Evolutionary conservation across 2,113 vertebrate species (phyloP), one percentile per base, ranked within the genome.

Genomic region (Athene cunicularia): DNA sequence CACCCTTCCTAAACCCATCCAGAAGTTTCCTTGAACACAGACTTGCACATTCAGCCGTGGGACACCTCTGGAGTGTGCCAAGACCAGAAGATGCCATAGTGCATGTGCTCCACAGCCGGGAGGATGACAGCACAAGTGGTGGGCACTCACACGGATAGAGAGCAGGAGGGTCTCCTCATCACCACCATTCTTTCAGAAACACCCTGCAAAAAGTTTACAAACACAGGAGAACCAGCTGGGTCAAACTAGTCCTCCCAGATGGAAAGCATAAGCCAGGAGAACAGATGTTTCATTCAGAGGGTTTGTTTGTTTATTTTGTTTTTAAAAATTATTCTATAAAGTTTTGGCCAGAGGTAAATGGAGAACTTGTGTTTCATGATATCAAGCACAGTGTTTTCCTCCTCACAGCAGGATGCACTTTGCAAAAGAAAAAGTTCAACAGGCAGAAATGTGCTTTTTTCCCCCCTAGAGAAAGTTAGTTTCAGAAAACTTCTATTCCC

Each of bases 61-160:
- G 56, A n/a, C 55, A 66, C n/a, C 37, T 27, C 1, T 0, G 33
- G 39, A 77, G 39, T 0, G 1, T 2, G 23, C 6, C 14, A 67
- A 86, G 32, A 49, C 20, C 70, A 85, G 28, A 37, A 73, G 79
- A 35, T 52, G 60, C 41, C 35, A 35, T 0, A 24, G 23, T 12
- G 22, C 27, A 8, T 0, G 0, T 13, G 50, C 3, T 73, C 28
- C 63, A 71, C 8, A 37, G 18, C 82, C 4, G 0, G 6, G 28
- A 92, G n/a, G 41, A 24, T 14, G 62, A 53, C 14, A 37, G 67
- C 71, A 14, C 16, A 10, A 37, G 59, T 3, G 1, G 2, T 5
- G 22, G 64, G 39, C 21, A 26, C 53, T 63, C 59, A 5, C 6
- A 33, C 16, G 80, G 32, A n/a, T 0, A 32, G 55, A 45, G 41